Conservation (phyloP, 1,140 invertebrate genomes). For the Brachionus koreanus region DNA sequence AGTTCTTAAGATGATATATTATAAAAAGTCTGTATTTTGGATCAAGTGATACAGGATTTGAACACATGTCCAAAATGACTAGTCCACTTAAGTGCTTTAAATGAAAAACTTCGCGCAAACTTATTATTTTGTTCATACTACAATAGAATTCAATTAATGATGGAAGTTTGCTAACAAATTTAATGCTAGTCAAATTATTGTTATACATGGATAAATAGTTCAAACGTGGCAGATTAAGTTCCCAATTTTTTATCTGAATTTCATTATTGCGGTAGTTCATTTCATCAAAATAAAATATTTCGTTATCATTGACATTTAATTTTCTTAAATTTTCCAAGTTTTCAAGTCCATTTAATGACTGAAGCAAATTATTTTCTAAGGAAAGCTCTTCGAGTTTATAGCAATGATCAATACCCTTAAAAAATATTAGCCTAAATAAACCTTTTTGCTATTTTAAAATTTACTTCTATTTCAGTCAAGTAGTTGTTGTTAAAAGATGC, state of each 20-base stretch:
- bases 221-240: slow-evolving; percentile 47
- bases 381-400: slow-evolving; percentile 64
- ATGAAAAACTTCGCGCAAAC: slow-evolving; percentile 55
- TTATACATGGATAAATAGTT: slow-evolving; percentile 53
- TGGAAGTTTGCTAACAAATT: slow-evolving; percentile 46
- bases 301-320: slow-evolving; percentile 78
- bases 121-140: slow-evolving; percentile 54
- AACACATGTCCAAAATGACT: slow-evolving; percentile 56
- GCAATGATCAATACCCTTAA: slow-evolving; percentile 55
- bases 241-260: slow-evolving; percentile 7
- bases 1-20: slow-evolving; percentile 55
- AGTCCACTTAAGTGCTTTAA: slow-evolving; percentile 54
- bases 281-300: slow-evolving; percentile 65
- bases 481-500: slow-evolving; percentile 58
- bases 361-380: slow-evolving; percentile 82
- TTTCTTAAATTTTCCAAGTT: slow-evolving; percentile 76
- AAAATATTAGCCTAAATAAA: slow-evolving; percentile 9
- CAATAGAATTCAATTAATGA: slow-evolving; percentile 55
- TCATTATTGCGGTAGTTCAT: slow-evolving; percentile 46
- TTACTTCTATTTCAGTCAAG: slow-evolving; percentile 56
- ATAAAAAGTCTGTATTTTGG: slow-evolving; percentile 57
- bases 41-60: slow-evolving; percentile 54
- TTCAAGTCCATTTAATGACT: slow-evolving; percentile 74
- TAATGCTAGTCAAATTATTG: slow-evolving; percentile 47
- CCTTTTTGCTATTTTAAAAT: neutral